These are phyloP conservation scores for Nephrotoma guestfalica DNA, from an alignment of 2,888 invertebrate genomes.

Conservation along the genomic window DNA sequence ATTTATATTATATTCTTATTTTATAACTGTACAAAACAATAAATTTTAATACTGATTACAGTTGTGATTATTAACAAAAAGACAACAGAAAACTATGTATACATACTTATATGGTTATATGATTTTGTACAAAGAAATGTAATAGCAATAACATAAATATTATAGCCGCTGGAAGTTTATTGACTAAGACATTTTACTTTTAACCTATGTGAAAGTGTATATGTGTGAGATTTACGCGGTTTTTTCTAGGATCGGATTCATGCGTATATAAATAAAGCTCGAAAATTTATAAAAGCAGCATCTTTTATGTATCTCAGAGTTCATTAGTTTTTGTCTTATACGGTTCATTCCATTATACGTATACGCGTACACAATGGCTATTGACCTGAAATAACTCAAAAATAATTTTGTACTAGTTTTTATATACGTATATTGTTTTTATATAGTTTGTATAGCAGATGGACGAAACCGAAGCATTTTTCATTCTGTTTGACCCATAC, in stretches of 20 bases:
- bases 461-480: not conserved
- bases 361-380: not conserved
- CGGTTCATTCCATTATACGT: not conserved
- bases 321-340: not conserved
- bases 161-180: not conserved
- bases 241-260: not conserved
- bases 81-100: not conserved
- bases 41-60: not conserved
- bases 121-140: not conserved
- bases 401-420: not conserved
- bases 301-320: not conserved
- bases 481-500: not conserved
- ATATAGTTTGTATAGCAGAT: not conserved
- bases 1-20: not conserved
- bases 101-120: not conserved
- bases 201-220: not conserved
- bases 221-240: not conserved
- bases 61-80: not conserved
- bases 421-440: not conserved
- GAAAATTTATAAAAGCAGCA: not conserved
- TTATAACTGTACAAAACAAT: not conserved
- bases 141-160: not conserved
- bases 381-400: not conserved
- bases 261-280: not conserved
- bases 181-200: not conserved